Percentiles rank a stretch among this genome's conserved stretches.
These are phyloP conservation scores for Sturnus vulgaris DNA, from an alignment of 2,113 vertebrate genomes.

Conservation along the genomic window DNA sequence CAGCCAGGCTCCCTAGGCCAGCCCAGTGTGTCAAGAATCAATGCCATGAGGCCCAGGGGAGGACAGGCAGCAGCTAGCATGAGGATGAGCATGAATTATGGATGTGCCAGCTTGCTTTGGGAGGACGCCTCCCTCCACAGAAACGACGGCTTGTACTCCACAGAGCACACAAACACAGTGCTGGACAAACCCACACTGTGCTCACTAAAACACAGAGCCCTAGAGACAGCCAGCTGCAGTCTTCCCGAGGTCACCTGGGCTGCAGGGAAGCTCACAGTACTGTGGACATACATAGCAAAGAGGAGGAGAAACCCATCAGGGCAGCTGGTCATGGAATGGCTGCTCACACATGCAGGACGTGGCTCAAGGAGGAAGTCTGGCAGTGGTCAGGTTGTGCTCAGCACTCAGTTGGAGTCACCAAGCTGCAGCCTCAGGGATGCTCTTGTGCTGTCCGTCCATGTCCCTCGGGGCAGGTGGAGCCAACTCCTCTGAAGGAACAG, in stretches of 20 bases:
- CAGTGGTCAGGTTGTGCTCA: not conserved
- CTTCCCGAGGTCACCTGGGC: not conserved
- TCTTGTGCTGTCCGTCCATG: not conserved
- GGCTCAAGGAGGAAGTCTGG: not conserved
- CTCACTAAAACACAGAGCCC: not conserved
- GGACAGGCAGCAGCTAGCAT: not conserved
- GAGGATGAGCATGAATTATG: not conserved
- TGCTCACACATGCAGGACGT: not conserved
- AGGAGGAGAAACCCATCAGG: not conserved
- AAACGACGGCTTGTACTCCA: not conserved
- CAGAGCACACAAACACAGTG: not conserved
- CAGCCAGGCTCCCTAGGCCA: not conserved
- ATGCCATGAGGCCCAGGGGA: not conserved
- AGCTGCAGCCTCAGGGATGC: not conserved
- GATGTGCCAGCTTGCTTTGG: not conserved
- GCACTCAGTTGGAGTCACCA: not conserved
- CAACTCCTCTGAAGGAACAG: not conserved
- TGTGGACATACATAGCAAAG: not conserved
- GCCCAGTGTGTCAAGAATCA: not conserved
- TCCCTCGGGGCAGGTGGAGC: not conserved
- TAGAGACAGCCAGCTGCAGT: not conserved
- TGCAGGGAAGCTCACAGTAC: not conserved
- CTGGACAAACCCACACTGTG: rapidly evolving
- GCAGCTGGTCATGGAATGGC: rapidly evolving
- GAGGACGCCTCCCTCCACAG: not conserved